phyloP scores from a whole-genome alignment of 1,140 invertebrate genomes.

The Lanistes nyassanus region DNA sequence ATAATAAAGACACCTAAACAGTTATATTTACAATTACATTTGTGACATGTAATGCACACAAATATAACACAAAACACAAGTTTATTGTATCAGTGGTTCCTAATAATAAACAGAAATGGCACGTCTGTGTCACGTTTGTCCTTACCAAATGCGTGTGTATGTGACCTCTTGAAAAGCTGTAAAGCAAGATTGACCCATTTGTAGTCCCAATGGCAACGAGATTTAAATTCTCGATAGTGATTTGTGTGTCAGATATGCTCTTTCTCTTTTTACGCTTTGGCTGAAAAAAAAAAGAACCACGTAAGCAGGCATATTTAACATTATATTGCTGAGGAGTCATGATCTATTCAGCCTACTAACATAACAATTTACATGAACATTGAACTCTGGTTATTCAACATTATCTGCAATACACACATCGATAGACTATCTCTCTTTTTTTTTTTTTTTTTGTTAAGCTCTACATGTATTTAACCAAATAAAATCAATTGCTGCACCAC shows the following conservation, averaged over 20 bases:
- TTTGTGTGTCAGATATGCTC: slow-evolving; percentile 62
- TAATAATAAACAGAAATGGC: too few species aligned
- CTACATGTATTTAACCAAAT: too few species aligned
- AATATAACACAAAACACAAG: too few species aligned
- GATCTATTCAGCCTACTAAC: too few species aligned
- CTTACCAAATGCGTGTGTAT: slow-evolving; percentile 68
- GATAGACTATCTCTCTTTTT: too few species aligned
- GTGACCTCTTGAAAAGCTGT: slow-evolving; percentile 74
- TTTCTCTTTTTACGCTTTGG: slow-evolving; percentile 58
- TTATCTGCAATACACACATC: too few species aligned
- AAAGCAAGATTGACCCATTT: slow-evolving; percentile 75
- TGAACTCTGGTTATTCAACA: neutral
- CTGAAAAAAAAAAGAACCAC: too few species aligned
- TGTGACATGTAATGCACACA: too few species aligned
- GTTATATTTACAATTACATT: too few species aligned
- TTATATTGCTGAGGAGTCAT: neutral
- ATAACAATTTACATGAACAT: neutral
- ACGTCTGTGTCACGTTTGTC: neutral
- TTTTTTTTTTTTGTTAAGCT: too few species aligned
- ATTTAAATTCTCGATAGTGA: slow-evolving; percentile 37
- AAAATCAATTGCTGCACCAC: neutral
- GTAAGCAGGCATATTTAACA: neutral
- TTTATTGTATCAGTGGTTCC: too few species aligned
- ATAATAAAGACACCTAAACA: too few species aligned
- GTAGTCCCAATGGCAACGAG: slow-evolving; percentile 75